phyloP scores from a whole-genome alignment of 2,888 invertebrate species.

The Aphodius granarius region DNA sequence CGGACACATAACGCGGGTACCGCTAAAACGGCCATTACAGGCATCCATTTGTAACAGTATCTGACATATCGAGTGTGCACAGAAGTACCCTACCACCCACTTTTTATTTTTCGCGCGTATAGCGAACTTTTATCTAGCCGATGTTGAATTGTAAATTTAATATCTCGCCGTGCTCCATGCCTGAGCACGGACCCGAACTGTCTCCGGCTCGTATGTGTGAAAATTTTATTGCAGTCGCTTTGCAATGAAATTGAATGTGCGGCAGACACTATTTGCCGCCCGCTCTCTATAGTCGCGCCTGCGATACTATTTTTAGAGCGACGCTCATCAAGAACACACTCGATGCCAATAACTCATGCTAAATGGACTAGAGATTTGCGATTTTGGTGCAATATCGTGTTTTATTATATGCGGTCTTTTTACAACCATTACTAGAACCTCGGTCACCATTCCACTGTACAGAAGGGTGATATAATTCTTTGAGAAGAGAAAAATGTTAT shows the following conservation, averaged over 20 bases:
- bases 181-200: background rate
- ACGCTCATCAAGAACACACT: background rate
- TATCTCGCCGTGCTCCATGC: background rate
- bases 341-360: background rate
- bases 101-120: background rate
- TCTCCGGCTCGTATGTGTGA: background rate
- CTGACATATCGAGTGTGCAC: background rate
- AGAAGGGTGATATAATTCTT: too few relatives aligned
- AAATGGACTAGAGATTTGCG: background rate
- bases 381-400: background rate
- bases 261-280: background rate
- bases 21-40: background rate
- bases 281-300: background rate
- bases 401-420: background rate
- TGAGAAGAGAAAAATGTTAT: too few relatives aligned
- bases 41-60: background rate
- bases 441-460: background rate
- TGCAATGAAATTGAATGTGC: background rate
- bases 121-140: background rate
- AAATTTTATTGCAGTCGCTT: background rate
- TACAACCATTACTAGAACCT: background rate
- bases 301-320: background rate
- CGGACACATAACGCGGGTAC: background rate
- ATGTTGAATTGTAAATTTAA: conserved; percentile 15
- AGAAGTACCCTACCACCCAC: background rate